Percentiles rank a stretch among this genome's conserved stretches.
phyloP scores from a whole-genome alignment of 2,113 vertebrate genomes.

The Mustela nigripes region DNA sequence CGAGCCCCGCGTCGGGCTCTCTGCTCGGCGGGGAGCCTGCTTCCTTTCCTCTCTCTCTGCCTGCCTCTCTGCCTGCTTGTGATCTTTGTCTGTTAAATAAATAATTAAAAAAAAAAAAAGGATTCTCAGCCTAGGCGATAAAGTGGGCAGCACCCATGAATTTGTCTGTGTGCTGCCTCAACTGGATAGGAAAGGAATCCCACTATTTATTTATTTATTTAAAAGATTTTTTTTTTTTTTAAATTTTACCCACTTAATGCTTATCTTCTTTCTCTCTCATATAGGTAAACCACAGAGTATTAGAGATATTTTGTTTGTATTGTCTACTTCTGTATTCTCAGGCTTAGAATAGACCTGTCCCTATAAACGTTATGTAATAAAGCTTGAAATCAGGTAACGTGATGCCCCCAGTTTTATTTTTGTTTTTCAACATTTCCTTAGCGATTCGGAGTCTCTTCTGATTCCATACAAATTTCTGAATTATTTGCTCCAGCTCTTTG shows the following conservation, averaged over 20 bases:
- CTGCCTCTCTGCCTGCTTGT: too few species aligned
- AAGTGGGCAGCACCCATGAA: not conserved
- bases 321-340: not conserved
- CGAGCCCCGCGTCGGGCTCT: too few species aligned
- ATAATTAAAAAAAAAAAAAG: not conserved
- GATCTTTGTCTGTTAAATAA: too few species aligned
- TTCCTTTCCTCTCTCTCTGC: too few species aligned
- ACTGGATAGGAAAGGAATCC: not conserved
- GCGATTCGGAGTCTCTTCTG: too few species aligned
- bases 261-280: not conserved
- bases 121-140: not conserved
- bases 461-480: too few species aligned
- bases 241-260: not conserved
- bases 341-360: not conserved
- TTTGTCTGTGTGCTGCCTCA: not conserved
- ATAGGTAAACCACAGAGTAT: not conserved
- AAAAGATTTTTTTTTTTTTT: too few species aligned
- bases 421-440: too few species aligned
- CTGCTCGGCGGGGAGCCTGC: too few species aligned
- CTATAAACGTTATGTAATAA: not conserved
- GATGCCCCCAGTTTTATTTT: too few species aligned
- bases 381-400: too few species aligned
- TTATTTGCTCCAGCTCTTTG: too few species aligned
- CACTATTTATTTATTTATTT: not conserved
- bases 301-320: slow-evolving; percentile 19